Evolutionary conservation across 2,888 invertebrate species (phyloP), one percentile per base, ranked within the genome.

Genomic region (Drosophila algonquin): DNA sequence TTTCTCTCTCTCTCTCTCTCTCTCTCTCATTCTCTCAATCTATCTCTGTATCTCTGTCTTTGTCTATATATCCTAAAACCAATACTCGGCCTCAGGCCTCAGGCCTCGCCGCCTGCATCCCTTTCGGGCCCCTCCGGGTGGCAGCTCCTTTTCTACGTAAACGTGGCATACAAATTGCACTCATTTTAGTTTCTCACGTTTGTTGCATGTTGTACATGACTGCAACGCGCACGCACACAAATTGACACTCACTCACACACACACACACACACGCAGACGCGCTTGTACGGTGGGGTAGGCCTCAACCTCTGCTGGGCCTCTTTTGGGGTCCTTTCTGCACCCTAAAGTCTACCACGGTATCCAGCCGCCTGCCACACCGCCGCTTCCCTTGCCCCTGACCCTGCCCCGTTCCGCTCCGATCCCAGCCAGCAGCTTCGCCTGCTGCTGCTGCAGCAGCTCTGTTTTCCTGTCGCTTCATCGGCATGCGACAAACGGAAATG

Each of bases 111-210:
- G 40, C n/a, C 40, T 2, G 48, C 27, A 0, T 30, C 30, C 30
- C 30, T 30, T 30, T 30, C 30, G 7, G 2, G 2, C 47, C 46
- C 45, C 44, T 16, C n/a, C 40, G 14, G 35, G 35, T 5, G 35
- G 35, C 35, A 35, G 16, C 44, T 30, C n/a, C 59, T 54, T 58
- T 73, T 60, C 75, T 70, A 57, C 85, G 75, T 79, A 77, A 80
- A 84, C 79, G 78, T 79, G 77, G 80, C 80, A 80, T 79, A 81
- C 89, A 90, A 89, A 90, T 90, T 90, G 89, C 89, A 85, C 89
- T 90, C 89, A 84, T 90, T 90, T 89, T 76, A 84, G 81, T 88
- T 89, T 89, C 84, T 81, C 89, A 89, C 89, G 89, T 89, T 86
- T 83, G 81, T 80, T 79, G 80, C 79, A 79, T 80, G 81, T 87